Base-by-base conservation (phyloP, 2,797 vertebrate genomes). In the Gymnoscopelus braueri region DNA sequence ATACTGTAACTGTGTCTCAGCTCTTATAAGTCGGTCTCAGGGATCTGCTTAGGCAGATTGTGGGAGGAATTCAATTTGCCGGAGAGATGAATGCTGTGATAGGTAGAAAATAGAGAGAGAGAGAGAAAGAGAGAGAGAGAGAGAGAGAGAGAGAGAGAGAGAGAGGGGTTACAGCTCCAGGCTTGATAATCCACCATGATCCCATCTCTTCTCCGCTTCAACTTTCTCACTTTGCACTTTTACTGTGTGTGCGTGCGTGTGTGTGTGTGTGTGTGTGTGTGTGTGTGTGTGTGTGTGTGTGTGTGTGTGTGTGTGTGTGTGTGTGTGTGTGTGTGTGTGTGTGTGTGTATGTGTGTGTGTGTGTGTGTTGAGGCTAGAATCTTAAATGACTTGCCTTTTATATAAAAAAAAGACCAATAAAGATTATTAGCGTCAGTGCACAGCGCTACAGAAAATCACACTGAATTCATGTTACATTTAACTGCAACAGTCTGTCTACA, bases 51-150 rank as follows among this genome's bases (percentile, higher is more conserved):
- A 83, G 78, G 83, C 66, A 85, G 81, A 89, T 85, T 82, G 74
- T 62, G 66, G 66, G 72, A 78, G 74, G 79, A 81, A 86, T 89
- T 91, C 83, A 89, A 87, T 89, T 88, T 88, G 84, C 84, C 2
- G n/a, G 47, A 55, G 63, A 87, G 86, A 89, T 87, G 81, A 86
- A 74, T 14, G 56, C 57, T 51, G 65, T 52, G 81, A 88, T 81
- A 81, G 73, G 44, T 3, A 19, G 35, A 26, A 15, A 11, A 14
- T 12, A 71, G 53, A 19, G 62, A 14, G 48, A 14, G 10, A 50
- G 2, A 50, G 48, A 13, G 48, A 14, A 4, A 14, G 12, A 14
- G 10, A 14, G 48, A 14, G 12, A 14, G 48, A 13, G 48, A 14
- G 14, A 14, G 48, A 11, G 48, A 50, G 10, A 14, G 23, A 15